phyloP scores from a whole-genome alignment of 2,113 vertebrate species.

The Calcarius ornatus region DNA sequence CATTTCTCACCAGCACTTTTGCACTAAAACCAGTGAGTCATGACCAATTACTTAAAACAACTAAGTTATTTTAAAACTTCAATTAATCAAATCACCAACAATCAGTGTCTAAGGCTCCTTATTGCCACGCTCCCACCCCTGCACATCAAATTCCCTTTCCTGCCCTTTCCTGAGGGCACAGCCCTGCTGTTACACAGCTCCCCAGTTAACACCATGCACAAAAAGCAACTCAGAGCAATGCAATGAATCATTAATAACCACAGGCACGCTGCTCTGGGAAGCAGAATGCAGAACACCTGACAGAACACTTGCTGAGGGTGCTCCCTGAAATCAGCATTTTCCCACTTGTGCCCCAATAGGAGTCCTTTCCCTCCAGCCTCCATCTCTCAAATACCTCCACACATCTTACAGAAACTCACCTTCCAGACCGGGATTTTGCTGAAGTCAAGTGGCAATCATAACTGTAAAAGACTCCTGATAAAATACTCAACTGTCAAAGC shows the following conservation, averaged over 20 bases:
- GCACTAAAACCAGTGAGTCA: not conserved
- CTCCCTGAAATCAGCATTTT: not conserved
- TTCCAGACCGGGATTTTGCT: not conserved
- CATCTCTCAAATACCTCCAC: not conserved
- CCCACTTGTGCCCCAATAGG: rapidly evolving
- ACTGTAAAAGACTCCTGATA: not conserved
- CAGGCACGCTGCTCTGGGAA: not conserved
- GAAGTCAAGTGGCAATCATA: not conserved
- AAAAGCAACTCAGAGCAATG: not conserved
- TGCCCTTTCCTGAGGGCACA: not conserved
- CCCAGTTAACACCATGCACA: not conserved
- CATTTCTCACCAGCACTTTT: not conserved
- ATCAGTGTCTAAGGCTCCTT: not conserved
- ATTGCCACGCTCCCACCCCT: not conserved
- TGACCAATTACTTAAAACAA: not conserved
- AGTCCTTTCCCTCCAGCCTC: not conserved
- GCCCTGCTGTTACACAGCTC: not conserved
- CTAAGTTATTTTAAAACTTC: not conserved
- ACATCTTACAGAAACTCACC: not conserved
- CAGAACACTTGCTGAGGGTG: not conserved
- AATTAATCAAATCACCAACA: not conserved
- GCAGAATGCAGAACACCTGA: not conserved
- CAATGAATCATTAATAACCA: not conserved
- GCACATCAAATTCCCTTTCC: not conserved
- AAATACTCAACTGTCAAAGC: not conserved